These are phyloP conservation scores for Cisticola juncidis DNA, from an alignment of 2,113 vertebrate genomes.

Conservation along the genomic window DNA sequence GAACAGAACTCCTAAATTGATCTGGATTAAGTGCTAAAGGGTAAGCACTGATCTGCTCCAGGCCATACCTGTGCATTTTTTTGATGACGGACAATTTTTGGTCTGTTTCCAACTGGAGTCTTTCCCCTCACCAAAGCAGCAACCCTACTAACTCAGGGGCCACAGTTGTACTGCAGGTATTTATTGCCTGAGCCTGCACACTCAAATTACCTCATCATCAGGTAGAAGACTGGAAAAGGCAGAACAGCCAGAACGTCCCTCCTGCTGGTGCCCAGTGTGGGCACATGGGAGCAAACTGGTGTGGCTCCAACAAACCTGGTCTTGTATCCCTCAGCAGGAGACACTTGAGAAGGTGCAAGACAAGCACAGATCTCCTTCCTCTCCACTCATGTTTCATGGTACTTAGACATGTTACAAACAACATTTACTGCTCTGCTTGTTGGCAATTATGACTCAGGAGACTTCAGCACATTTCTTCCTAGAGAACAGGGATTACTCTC, in stretches of 20 bases:
- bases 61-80: neutral
- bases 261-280: neutral
- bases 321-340: neutral
- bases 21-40: neutral
- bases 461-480: neutral
- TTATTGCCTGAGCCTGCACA: neutral
- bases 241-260: neutral
- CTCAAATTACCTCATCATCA: neutral
- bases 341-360: neutral
- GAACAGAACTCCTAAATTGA: neutral
- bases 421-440: neutral
- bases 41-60: neutral
- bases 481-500: neutral
- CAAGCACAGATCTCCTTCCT: neutral
- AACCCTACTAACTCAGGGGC: neutral
- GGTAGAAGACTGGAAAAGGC: neutral
- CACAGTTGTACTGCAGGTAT: neutral
- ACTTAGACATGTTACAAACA: neutral
- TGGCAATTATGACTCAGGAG: neutral
- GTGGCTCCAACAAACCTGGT: neutral
- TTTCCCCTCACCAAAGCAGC: neutral
- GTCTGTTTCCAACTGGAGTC: neutral
- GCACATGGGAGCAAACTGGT: neutral
- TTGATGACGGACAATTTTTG: neutral
- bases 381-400: neutral